phyloP scores from a whole-genome alignment of 2,888 invertebrate genomes.

The Callyntrura sp. region DNA sequence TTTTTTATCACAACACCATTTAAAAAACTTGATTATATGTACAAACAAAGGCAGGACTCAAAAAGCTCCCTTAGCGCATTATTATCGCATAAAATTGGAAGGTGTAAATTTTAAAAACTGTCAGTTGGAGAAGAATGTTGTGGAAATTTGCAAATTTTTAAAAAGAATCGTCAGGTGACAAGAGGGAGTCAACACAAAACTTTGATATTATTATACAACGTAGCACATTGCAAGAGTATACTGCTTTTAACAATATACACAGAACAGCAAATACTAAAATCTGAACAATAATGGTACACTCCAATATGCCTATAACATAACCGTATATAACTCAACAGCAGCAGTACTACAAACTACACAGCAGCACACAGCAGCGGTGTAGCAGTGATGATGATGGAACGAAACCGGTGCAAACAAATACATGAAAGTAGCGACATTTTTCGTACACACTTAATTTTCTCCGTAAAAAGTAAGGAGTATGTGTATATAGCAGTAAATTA shows the following conservation, averaged over 20 bases:
- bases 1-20: constrained; percentile 34
- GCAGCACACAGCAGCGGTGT: neutral
- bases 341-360: too few species aligned
- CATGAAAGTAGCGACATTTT: neutral
- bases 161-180: constrained; percentile 59
- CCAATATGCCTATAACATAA: neutral
- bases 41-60: constrained; percentile 4
- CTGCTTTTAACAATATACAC: constrained; percentile 9
- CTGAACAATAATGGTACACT: constrained; percentile 9
- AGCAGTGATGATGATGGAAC: neutral
- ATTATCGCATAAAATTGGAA: neutral
- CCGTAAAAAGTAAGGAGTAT: too few species aligned
- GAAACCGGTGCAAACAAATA: neutral
- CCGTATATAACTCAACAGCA: neutral
- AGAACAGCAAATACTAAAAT: constrained; percentile 6
- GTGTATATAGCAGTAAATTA: too few species aligned
- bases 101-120: constrained; percentile 34
- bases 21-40: neutral
- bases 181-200: constrained; percentile 62
- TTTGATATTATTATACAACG: constrained; percentile 37
- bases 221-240: constrained; percentile 53
- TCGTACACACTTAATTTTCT: too few species aligned
- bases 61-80: constrained; percentile 9
- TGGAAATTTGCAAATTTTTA: constrained; percentile 45
- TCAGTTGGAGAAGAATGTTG: constrained; percentile 23